Base-by-base conservation (phyloP, 2,888 invertebrate genomes). In the Microctonus brassicae region DNA sequence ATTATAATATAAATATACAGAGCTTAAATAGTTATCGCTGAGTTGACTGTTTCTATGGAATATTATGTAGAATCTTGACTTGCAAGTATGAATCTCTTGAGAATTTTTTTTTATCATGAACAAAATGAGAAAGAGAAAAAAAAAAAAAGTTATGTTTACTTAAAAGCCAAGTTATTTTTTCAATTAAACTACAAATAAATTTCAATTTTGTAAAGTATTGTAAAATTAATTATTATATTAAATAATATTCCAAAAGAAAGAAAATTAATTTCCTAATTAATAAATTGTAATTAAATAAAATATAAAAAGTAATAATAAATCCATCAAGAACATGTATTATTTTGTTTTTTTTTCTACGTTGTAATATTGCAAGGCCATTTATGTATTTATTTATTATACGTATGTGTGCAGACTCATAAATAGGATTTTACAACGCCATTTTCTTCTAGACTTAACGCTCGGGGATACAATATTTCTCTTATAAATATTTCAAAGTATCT, bases 1-100 rank as follows among this genome's bases (percentile, higher is more conserved):
- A n/a, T n/a, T n/a, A n/a, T n/a, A n/a, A n/a, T 57, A 57, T 26
- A 29, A 57, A 57, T 57, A 57, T 57, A 13, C 57, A 24, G 26
- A 57, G 7, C 26, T 26, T 5, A 26, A 26, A 13, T 13, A 24
- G 26, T 26, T 57, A 57, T 57, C 26, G 57, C 57, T 26, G 57
- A 26, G 26, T 57, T 29, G 29, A 57, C 57, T 57, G n/a, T 58
- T 34, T 34, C 58, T 33, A 20, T 58, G 33, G 13, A 58, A 58
- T 33, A 33, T 58, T 29, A 17, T 29, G 20, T 17, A 34, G 58
- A 34, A 7, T 17, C 24, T n/a, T 26, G 22, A 24, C 55, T 11
- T 55, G n/a, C n/a, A n/a, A n/a, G n/a, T n/a, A n/a, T n/a, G n/a
- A n/a, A 26, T n/a, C n/a, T n/a, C 17, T 17, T 47, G 7, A 17